Percentiles rank a stretch among this genome's conserved stretches.
Evolutionary conservation across 1,140 invertebrate genomes (phyloP).

Genomic region (Sipha flava): DNA sequence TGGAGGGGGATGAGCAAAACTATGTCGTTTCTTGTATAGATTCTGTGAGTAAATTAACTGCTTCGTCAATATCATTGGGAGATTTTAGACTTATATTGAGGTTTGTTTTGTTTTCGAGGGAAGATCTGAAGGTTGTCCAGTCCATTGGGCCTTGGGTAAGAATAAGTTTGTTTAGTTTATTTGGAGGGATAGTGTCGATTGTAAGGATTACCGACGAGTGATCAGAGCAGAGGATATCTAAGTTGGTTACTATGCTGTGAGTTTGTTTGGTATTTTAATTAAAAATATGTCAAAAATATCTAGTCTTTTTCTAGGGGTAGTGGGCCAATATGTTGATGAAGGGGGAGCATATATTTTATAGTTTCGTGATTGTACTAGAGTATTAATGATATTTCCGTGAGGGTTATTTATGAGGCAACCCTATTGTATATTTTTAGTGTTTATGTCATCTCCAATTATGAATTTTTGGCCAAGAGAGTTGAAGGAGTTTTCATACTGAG

Average conservation of each 20-base stretch:
- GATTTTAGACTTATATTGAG: no score
- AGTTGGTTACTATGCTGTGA: not conserved
- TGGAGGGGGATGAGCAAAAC: no score
- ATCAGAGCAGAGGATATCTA: not conserved
- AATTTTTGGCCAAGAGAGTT: no score
- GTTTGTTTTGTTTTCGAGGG: no score
- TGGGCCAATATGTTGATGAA: constrained; percentile 7
- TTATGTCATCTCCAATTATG: no score
- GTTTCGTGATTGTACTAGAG: not conserved
- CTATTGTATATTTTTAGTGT: no score
- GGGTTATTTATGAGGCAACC: no score
- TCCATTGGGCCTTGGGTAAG: not conserved
- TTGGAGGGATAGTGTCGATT: not conserved
- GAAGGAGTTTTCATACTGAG: no score
- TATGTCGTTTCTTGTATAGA: no score
- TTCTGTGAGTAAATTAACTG: no score
- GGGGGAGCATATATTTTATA: not conserved
- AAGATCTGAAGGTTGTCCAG: no score
- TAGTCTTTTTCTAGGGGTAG: not conserved
- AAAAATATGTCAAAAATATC: no score
- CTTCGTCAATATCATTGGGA: not conserved
- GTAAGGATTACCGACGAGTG: not conserved
- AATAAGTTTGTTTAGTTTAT: not conserved
- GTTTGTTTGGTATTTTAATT: not conserved
- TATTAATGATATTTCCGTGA: constrained; percentile 33